Conservation (phyloP, 2,113 vertebrate species). For the Muscicapa adusta region DNA sequence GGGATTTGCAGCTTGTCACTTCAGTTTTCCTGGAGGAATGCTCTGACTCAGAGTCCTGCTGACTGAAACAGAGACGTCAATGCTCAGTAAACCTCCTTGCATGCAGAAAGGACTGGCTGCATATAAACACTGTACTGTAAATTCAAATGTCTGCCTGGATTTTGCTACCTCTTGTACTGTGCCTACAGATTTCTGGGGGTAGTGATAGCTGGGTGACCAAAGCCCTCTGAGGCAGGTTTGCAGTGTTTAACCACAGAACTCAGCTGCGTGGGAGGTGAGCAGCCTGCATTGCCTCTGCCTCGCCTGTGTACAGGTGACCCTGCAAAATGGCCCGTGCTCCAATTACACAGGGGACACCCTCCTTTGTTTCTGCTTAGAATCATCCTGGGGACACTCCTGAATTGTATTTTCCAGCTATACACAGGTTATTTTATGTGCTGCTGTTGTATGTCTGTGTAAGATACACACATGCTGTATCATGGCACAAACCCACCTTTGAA, state of each 20-base stretch:
- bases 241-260: background rate
- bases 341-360: background rate
- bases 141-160: background rate
- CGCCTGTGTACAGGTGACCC: background rate
- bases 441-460: background rate
- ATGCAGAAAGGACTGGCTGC: background rate
- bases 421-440: background rate
- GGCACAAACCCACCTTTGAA: background rate
- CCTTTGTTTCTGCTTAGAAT: background rate
- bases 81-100: background rate
- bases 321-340: background rate
- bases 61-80: background rate
- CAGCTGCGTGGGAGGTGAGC: background rate
- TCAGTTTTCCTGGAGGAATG: background rate
- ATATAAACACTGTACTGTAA: background rate
- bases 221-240: background rate
- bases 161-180: background rate
- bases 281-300: background rate
- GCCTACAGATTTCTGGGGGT: background rate
- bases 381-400: background rate
- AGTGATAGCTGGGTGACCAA: background rate
- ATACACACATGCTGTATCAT: rapidly evolving
- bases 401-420: background rate
- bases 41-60: background rate
- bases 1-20: background rate